These are phyloP conservation scores for Ellobius talpinus DNA, from an alignment of 2,113 vertebrate species.

Conservation along the genomic window DNA sequence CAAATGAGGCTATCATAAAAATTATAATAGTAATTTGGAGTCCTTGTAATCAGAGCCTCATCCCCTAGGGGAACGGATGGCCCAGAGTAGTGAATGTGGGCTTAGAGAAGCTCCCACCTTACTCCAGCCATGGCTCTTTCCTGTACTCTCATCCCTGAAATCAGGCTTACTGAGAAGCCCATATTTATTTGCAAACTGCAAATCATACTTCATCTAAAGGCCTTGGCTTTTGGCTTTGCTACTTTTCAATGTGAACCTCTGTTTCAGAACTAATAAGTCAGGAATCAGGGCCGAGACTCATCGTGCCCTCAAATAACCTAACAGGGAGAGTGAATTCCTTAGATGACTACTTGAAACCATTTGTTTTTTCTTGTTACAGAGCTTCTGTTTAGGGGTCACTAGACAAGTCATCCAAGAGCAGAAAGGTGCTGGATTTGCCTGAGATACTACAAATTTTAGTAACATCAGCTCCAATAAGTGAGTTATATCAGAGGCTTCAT, in stretches of 20 bases:
- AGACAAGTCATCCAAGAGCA: not conserved
- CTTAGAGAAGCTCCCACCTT: not conserved
- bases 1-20: conserved; percentile 70
- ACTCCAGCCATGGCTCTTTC: conserved; percentile 1
- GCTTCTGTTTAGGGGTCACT: not conserved
- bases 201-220: not conserved
- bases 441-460: not conserved
- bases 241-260: not conserved
- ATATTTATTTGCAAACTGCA: conserved; percentile 24
- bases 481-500: not conserved
- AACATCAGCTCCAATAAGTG: not conserved
- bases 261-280: not conserved
- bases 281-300: not conserved
- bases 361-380: not conserved
- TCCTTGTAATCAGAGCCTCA: not conserved
- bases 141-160: conserved; percentile 50
- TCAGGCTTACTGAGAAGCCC: not conserved
- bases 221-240: not conserved
- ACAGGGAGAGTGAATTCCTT: not conserved
- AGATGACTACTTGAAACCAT: not conserved
- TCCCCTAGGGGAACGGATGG: conserved; percentile 57
- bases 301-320: not conserved
- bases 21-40: conserved; percentile 63
- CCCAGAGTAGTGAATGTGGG: not conserved
- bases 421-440: not conserved